phyloP scores from a whole-genome alignment of 2,797 vertebrate genomes.

The Muscicapa comitata region DNA sequence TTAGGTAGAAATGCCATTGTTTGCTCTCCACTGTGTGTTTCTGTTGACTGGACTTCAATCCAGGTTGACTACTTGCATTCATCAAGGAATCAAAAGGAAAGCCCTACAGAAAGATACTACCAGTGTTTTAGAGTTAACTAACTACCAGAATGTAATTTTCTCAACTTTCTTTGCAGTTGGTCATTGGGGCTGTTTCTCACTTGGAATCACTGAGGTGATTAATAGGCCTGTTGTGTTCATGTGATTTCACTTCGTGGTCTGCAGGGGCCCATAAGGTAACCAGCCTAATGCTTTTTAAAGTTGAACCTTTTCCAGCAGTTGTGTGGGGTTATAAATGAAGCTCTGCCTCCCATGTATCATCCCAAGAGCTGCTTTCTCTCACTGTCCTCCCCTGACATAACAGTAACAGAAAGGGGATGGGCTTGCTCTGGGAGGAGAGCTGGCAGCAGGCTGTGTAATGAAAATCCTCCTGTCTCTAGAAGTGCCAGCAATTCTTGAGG shows the following conservation, averaged over 20 bases:
- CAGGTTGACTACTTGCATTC: neutral
- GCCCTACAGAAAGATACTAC: neutral
- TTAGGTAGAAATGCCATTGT: neutral
- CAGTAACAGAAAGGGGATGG: slow-evolving; percentile 49
- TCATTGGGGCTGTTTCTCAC: slow-evolving; percentile 40
- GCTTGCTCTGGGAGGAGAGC: neutral
- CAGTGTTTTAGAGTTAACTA: neutral
- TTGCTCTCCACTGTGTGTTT: neutral
- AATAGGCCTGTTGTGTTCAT: slow-evolving; percentile 68
- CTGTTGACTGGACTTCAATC: neutral
- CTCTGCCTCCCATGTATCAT: slow-evolving; percentile 64
- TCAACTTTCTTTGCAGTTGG: slow-evolving; percentile 25
- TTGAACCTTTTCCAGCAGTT: slow-evolving; percentile 70
- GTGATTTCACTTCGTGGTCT: slow-evolving; percentile 63
- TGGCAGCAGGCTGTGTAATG: slow-evolving; percentile 19
- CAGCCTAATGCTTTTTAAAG: slow-evolving; percentile 68
- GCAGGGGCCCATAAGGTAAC: slow-evolving; percentile 68
- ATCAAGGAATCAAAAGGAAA: neutral
- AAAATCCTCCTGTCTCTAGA: neutral
- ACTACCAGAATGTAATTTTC: neutral
- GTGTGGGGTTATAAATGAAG: slow-evolving; percentile 75
- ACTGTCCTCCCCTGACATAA: slow-evolving; percentile 71
- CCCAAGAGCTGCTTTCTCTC: slow-evolving; percentile 73
- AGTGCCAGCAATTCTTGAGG: neutral
- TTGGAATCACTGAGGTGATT: slow-evolving; percentile 68